Percentiles rank a stretch among this genome's conserved stretches.
These are phyloP conservation scores for Spea multiplicata DNA, from an alignment of 2,113 vertebrate genomes.

Conservation along the genomic window DNA sequence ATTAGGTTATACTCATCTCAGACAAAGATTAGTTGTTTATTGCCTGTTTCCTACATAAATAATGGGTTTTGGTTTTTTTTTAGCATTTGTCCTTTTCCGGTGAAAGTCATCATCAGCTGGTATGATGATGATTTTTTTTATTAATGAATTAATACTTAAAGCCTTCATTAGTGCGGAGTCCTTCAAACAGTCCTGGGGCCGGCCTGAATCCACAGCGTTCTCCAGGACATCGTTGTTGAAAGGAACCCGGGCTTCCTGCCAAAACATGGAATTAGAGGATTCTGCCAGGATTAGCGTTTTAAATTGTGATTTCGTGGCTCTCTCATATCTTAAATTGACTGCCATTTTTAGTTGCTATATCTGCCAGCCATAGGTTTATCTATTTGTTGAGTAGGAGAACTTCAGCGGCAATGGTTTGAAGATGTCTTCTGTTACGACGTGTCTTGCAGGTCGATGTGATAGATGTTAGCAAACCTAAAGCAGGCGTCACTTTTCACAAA, in stretches of 20 bases:
- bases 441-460: too few species aligned
- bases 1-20: too few species aligned
- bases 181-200: background rate
- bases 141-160: background rate
- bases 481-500: too few species aligned
- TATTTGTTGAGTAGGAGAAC: slow-evolving; percentile 17
- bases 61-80: background rate
- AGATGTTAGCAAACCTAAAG: too few species aligned
- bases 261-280: background rate
- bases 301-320: slow-evolving; percentile 15
- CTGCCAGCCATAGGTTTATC: slow-evolving; percentile 15
- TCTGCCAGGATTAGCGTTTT: slow-evolving; percentile 11
- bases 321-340: slow-evolving; percentile 6
- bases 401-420: background rate
- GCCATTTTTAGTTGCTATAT: background rate
- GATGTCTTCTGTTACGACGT: too few species aligned
- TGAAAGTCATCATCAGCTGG: background rate
- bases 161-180: background rate
- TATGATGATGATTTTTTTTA: background rate
- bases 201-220: background rate
- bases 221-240: background rate
- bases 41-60: too few species aligned
- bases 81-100: background rate
- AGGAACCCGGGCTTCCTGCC: slow-evolving; percentile 3
- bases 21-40: too few species aligned